phyloP scores from a whole-genome alignment of 2,797 vertebrate species.

The Schizopygopsis pylzovi region DNA sequence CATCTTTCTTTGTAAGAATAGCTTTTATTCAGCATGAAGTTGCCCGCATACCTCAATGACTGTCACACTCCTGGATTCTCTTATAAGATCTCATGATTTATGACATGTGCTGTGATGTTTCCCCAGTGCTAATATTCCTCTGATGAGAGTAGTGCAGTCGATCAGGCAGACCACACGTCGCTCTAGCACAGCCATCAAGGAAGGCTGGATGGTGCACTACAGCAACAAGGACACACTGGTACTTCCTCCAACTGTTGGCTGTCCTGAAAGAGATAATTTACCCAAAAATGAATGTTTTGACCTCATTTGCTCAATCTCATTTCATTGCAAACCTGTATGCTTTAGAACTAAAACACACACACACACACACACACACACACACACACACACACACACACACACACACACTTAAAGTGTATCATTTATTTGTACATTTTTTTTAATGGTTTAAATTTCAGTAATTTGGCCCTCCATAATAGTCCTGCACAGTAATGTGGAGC shows the following conservation, averaged over 20 bases:
- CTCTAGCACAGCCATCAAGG: conserved; percentile 89
- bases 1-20: background rate
- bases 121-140: conserved; percentile 84
- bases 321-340: background rate
- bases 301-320: background rate
- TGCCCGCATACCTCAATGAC: background rate
- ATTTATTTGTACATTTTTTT: background rate
- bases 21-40: background rate
- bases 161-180: conserved; percentile 89
- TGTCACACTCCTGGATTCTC: conserved; percentile 4
- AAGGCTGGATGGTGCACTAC: conserved; percentile 95
- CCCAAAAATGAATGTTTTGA: background rate
- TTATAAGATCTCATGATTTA: conserved; percentile 12
- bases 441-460: background rate
- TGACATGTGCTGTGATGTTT: conserved; percentile 25
- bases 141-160: conserved; percentile 94
- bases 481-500: background rate
- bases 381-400: no score
- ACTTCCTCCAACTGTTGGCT: conserved; percentile 38
- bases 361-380: no score
- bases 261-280: background rate
- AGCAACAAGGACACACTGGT: conserved; percentile 94
- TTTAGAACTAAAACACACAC: background rate
- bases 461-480: background rate
- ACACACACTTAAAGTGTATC: background rate